phyloP scores from a whole-genome alignment of 2,888 invertebrate species.

The Gymnocheta viridis region DNA sequence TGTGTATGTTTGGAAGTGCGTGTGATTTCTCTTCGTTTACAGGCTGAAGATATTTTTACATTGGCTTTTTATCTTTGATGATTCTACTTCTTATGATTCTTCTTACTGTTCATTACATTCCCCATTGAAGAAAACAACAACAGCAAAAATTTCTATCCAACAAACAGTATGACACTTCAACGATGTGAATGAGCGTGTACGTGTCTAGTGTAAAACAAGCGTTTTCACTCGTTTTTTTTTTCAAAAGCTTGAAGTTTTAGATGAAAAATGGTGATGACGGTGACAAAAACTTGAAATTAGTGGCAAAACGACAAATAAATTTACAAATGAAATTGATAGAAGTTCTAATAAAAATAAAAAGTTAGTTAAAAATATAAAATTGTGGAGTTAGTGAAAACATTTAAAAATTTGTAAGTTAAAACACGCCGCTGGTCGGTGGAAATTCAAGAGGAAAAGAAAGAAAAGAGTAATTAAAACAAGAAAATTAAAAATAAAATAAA shows the following conservation, averaged over 20 bases:
- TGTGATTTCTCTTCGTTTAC: constrained; percentile 24
- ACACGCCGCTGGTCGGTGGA: constrained; percentile 69
- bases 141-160: neutral
- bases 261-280: constrained; percentile 40
- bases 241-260: constrained; percentile 23
- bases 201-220: constrained; percentile 39
- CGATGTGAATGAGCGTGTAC: constrained; percentile 44
- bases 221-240: constrained; percentile 6
- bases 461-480: constrained; percentile 35
- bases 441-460: constrained; percentile 53
- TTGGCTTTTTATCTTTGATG: constrained; percentile 26
- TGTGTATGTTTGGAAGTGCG: constrained; percentile 17
- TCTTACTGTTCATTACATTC: constrained; percentile 11
- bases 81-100: constrained; percentile 47
- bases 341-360: neutral
- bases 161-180: constrained; percentile 23
- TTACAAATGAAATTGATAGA: neutral
- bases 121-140: constrained; percentile 15
- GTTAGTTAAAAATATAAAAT: neutral
- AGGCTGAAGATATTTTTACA: constrained; percentile 32
- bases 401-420: constrained; percentile 40
- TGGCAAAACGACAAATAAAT: neutral
- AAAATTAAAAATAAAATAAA: constrained; percentile 14
- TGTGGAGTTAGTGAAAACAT: constrained; percentile 14
- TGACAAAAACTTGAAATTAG: constrained; percentile 42